Base-by-base conservation (phyloP, 2,797 vertebrate genomes). In the Sarcoramphus papa region DNA sequence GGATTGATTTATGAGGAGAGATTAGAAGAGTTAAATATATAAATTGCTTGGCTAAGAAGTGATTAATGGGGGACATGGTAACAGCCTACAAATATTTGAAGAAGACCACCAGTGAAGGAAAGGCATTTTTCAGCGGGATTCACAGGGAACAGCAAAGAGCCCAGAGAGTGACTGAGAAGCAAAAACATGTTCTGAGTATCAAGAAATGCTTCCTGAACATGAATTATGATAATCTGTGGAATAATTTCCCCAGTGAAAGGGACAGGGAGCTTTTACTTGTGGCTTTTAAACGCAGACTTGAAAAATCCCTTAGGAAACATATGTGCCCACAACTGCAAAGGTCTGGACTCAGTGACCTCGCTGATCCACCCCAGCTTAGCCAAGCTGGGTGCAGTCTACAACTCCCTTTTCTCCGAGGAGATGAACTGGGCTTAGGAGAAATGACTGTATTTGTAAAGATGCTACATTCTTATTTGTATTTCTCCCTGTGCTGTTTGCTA, bases 1-100 rank as follows among this genome's bases (percentile, higher is more conserved):
- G 22, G 40, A 85, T 4, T 96, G 91, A 93, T 93, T 93, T 95
- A 92, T 92, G 79, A 93, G 54, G 18, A 76, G 35, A 95, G 22
- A 93, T 84, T 88, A 73, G 51, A 94, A 86, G 67, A 93, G 73
- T 76, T 91, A 96, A 95, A 94, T 90, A 94, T 59, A 93, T 92
- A 85, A 94, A 86, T 92, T 76, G 27, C 65, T 92, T 75, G 31
- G 54, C 70, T 86, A 85, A 92, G 69, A 96, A 90, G 96, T 94
- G 3, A 93, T 93, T 94, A 85, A 96, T 88, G 80, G 22, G 37
- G 48, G 60, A 90, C 85, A 76, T 45, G 51, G 76, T 86, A 86
- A 95, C 69, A 86, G 69, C 43, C 50, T 90, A 78, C 65, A 72
- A 91, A 90, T 92, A 97, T 75, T 84, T 93, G 87, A 96, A 95